Base-by-base conservation (phyloP, 2,113 vertebrate genomes). In the Oreochromis aureus region DNA sequence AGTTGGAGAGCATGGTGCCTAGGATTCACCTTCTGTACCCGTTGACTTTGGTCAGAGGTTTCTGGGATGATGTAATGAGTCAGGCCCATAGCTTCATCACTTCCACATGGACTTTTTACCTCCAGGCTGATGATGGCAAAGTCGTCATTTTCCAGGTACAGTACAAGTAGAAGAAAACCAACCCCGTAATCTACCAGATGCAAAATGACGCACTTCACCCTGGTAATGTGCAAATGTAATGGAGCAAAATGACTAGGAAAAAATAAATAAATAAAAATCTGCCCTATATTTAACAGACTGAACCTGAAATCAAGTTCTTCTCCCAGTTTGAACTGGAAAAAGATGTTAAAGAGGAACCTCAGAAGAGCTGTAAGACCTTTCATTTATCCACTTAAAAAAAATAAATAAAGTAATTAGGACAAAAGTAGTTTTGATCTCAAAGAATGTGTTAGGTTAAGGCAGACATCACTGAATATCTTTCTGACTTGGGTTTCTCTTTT, bases 91-190 rank as follows among this genome's bases (percentile, higher is more conserved):
- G 96, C 94, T 97, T 99, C 82, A 98, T 99, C 90, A 97, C 97
- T 3, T 98, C 98, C 22, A 97, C 98, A 0, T 99, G 98, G 99
- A 99, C 98, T 2, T 98, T 99, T 93, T 99, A 99, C 94, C 97
- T 99, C 91, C 98, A 99, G 93, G 98, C 97, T 19, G 99, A 99
- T 92, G 98, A 99, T 94, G 98, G 98, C 83, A 98, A 97, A 96
- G 97, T 99, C 34, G 96, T 99, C 46, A 97, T 99, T 94, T 99
- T 99, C 93, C 98, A 99, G 98, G 99, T 99, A 87, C 19, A 16
- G 2, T 7, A 9, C 18, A 3, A n/a, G 30, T 16, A 6, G 12
- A 44, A 11, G 41, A 12, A 30, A 22, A 56, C 8, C 3, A 10
- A 10, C 7, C 6, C 3, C 32, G 2, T 41, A 24, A 32, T 24